These are phyloP conservation scores for Aegotheles bennettii DNA, from an alignment of 2,113 vertebrate genomes.

Conservation along the genomic window DNA sequence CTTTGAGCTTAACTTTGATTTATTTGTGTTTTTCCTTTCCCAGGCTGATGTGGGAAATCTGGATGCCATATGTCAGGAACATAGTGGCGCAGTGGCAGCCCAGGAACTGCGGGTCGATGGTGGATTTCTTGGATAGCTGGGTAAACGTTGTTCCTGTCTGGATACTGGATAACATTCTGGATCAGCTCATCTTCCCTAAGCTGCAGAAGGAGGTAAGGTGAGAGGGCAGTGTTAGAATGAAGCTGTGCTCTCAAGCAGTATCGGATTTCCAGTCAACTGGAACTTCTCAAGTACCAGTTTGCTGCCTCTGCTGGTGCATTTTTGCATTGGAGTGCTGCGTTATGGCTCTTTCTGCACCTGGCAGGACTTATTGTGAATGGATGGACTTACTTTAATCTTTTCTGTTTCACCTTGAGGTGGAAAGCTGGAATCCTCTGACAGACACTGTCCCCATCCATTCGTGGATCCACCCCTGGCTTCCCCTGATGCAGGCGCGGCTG, in stretches of 20 bases:
- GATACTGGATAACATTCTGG: constrained; percentile 90
- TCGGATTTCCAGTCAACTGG: not conserved
- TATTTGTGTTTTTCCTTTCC: not conserved
- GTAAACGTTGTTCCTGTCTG: constrained; percentile 85
- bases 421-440: constrained; percentile 94
- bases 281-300: rapidly evolving
- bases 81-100: constrained; percentile 89
- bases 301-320: rapidly evolving
- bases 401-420: constrained; percentile 75
- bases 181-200: constrained; percentile 94
- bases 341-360: not conserved
- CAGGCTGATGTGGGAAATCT: constrained; percentile 95
- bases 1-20: not conserved
- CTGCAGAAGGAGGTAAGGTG: constrained; percentile 89
- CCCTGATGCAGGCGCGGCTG: constrained; percentile 86
- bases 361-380: not conserved
- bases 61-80: constrained; percentile 87
- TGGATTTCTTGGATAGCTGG: constrained; percentile 95
- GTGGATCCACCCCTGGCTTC: constrained; percentile 97
- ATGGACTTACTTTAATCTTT: not conserved
- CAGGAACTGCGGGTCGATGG: constrained; percentile 88
- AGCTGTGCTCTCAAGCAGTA: rapidly evolving
- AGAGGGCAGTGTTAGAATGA: rapidly evolving
- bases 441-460: constrained; percentile 98
- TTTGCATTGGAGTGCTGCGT: rapidly evolving